Conservation (phyloP, 1,140 invertebrate species). For the Bombus superbus region DNA sequence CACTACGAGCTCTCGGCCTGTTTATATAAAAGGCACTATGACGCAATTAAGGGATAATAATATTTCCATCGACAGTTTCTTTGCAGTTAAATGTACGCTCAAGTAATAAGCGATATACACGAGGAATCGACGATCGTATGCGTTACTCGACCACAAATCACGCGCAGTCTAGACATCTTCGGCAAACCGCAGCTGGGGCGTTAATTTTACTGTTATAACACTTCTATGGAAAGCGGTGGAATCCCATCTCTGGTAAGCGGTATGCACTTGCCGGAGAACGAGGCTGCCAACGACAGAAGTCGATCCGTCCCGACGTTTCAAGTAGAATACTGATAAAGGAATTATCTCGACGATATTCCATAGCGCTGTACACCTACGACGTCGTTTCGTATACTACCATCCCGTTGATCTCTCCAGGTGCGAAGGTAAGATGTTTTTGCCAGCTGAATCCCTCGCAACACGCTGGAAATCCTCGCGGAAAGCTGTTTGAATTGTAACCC, state of each 20-base stretch:
- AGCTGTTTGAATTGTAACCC: background rate
- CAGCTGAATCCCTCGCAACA: background rate
- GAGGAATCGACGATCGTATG: background rate
- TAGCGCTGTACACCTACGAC: background rate
- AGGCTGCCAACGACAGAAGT: conserved; percentile 6
- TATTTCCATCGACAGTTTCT: background rate
- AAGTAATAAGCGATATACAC: too few species aligned
- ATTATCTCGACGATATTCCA: conserved; percentile 37
- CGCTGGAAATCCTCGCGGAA: background rate
- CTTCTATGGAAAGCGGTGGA: background rate
- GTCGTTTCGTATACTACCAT: background rate
- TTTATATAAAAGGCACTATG: background rate
- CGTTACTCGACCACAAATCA: background rate
- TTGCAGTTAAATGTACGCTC: background rate
- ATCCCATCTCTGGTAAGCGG: background rate
- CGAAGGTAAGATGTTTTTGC: conserved; percentile 12
- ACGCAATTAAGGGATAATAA: conserved; percentile 12
- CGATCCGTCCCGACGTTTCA: conserved; percentile 31
- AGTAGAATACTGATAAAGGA: conserved; percentile 35
- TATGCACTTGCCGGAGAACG: background rate
- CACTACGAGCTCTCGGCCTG: background rate
- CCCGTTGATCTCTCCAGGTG: background rate
- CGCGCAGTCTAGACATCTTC: background rate
- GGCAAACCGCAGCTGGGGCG: background rate
- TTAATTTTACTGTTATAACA: conserved; percentile 36